These are phyloP conservation scores for Daubentonia madagascariensis DNA, from an alignment of 2,113 vertebrate species.

Conservation along the genomic window DNA sequence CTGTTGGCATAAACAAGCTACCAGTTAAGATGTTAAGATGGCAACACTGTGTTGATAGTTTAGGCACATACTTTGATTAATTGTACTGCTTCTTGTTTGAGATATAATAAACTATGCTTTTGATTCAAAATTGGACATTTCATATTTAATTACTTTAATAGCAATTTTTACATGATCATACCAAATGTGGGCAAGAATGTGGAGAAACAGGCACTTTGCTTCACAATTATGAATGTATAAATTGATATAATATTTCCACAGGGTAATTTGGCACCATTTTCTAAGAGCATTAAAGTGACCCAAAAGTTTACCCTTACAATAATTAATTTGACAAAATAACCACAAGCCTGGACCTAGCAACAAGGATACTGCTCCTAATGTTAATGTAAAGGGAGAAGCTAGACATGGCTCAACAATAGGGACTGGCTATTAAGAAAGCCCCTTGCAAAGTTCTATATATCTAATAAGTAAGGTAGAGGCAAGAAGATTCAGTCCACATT, in stretches of 20 bases:
- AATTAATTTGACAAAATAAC: not conserved
- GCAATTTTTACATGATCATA: not conserved
- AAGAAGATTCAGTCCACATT: not conserved
- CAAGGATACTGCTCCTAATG: not conserved
- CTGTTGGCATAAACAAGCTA: too few relatives aligned
- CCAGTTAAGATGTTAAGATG: too few relatives aligned
- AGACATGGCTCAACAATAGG: not conserved
- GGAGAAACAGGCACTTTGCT: not conserved
- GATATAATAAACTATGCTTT: too few relatives aligned
- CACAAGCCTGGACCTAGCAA: fast-evolving
- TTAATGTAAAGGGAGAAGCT: not conserved
- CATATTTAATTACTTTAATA: not conserved
- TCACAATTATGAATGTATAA: not conserved
- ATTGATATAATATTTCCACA: not conserved
- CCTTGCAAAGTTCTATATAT: too few relatives aligned
- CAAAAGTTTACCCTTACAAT: not conserved
- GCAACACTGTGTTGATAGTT: too few relatives aligned
- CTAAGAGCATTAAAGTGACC: not conserved
- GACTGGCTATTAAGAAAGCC: not conserved
- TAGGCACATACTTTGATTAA: too few relatives aligned
- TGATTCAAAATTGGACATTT: too few relatives aligned
- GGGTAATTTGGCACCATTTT: not conserved
- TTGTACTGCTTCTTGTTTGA: too few relatives aligned
- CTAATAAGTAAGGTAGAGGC: not conserved
- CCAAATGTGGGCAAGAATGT: not conserved